Conservation (phyloP, 2,797 vertebrate species). For the Cyclopterus lumpus region DNA sequence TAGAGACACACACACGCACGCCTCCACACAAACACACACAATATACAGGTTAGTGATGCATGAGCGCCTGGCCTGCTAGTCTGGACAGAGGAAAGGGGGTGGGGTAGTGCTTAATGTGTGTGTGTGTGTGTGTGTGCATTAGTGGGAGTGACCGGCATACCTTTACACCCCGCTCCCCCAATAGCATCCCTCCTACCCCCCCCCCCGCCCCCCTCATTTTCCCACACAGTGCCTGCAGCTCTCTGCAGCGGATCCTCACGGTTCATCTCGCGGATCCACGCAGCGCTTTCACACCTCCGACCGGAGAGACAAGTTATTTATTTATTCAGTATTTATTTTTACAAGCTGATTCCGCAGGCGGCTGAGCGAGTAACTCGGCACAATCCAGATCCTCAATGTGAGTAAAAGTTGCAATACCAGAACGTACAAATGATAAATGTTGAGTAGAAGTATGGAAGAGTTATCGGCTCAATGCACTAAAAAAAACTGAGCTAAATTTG, state of each 20-base stretch:
- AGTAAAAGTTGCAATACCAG: constrained; percentile 18
- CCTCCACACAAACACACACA: constrained; percentile 44
- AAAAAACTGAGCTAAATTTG: too few relatives aligned
- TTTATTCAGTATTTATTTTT: neutral
- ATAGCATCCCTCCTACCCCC: constrained; percentile 44
- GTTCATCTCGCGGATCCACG: too few relatives aligned
- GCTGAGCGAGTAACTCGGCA: neutral
- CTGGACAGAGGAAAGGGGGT: constrained; percentile 54
- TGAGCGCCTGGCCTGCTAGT: constrained; percentile 66
- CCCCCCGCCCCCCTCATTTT: constrained; percentile 46
- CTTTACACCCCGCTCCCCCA: constrained; percentile 67
- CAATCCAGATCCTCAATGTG: constrained; percentile 11
- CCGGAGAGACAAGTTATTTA: neutral
- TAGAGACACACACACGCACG: constrained; percentile 1
- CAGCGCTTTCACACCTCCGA: constrained; percentile 20
- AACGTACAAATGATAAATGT: neutral
- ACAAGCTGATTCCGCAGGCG: neutral
- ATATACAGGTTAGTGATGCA: constrained; percentile 69
- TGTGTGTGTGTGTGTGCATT: constrained; percentile 38
- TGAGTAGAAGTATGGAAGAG: neutral
- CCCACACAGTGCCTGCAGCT: constrained; percentile 54
- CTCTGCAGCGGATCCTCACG: too few relatives aligned
- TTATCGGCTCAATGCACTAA: neutral
- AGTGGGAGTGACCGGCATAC: constrained; percentile 74
- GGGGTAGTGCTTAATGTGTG: constrained; percentile 42